Evolutionary conservation across 2,113 vertebrate species (phyloP).

Genomic region (Epinephelus fuscoguttatus): DNA sequence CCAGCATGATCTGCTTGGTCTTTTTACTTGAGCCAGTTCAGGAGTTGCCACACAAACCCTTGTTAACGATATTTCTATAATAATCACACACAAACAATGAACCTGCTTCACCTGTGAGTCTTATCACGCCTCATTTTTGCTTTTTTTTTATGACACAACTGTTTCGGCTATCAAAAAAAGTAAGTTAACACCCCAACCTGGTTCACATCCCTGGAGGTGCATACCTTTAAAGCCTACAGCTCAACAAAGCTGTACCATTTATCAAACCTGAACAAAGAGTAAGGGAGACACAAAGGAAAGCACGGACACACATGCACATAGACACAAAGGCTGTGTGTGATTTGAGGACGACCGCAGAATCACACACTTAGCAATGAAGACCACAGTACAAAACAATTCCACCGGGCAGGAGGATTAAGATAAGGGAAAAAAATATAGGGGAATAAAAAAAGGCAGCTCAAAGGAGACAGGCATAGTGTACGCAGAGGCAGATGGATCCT

Average conservation of each 20-base stretch:
- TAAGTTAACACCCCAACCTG: neutral
- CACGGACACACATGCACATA: neutral
- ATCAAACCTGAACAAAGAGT: slow-evolving; percentile 38
- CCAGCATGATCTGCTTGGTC: neutral
- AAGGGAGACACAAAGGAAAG: slow-evolving; percentile 15
- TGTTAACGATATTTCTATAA: neutral
- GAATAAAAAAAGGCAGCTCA: neutral
- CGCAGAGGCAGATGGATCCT: neutral
- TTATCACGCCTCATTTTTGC: neutral
- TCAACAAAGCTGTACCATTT: slow-evolving; percentile 15
- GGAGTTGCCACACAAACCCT: slow-evolving; percentile 8
- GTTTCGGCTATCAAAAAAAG: neutral
- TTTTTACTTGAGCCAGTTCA: neutral
- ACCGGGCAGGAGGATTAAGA: slow-evolving; percentile 39
- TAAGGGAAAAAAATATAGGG: slow-evolving; percentile 12
- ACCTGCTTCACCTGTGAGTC: neutral
- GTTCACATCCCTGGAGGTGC: neutral
- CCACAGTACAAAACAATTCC: slow-evolving; percentile 22
- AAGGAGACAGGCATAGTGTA: slow-evolving; percentile 32
- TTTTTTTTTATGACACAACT: neutral
- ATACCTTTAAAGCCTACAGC: neutral
- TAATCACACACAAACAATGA: neutral
- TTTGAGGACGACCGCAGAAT: slow-evolving; percentile 23
- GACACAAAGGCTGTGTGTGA: slow-evolving; percentile 11
- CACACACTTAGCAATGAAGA: neutral